Evolutionary conservation across 2,797 vertebrate species (phyloP), one percentile per base, ranked within the genome.

Genomic region (Cyclopterus lumpus): DNA sequence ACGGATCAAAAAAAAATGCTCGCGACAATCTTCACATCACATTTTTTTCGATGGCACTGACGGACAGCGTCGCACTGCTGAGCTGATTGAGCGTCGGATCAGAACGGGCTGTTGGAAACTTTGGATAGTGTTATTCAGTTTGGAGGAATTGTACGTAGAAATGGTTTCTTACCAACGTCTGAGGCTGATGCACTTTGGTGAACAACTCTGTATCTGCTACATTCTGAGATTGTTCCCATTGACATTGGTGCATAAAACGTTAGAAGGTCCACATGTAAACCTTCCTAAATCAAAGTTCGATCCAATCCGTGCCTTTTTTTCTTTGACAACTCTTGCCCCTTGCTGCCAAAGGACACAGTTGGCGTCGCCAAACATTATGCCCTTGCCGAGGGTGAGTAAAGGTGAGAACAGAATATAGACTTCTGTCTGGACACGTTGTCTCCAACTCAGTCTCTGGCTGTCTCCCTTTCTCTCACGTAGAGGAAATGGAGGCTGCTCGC

Each of bases 401-500:
- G 85, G 79, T 46, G 74, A 78, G 75, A 78, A 77, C 69, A 79
- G 83, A 87, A 89, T 87, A 84, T 85, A 86, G 82, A 89, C 89
- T 85, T 86, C 74, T 84, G 88, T 88, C 78, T 75, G 80, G 81
- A 82, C 75, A 64, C 30, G 67, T 64, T 82, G 83, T 89, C 86
- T 84, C 79, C 61, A 20, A 54, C 84, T 77, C 69, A 2, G 78
- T 70, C 76, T 81, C 65, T 1, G 67, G 69, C 87, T 72, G 76
- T 85, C 84, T 89, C 82, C 86, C 67, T 81, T 79, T 80, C 80
- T 73, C 83, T 82, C 80, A 55, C 77, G 88, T 86, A 76, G 70
- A 81, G 84, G 86, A 91, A 92, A 88, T 90, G 84, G 89, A 90
- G 89, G 91, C 93, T 93, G 93, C 87, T 86, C 30, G 80, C 87